These are phyloP conservation scores for Temnothorax rugatulus DNA, from an alignment of 2,888 invertebrate genomes.

Conservation along the genomic window DNA sequence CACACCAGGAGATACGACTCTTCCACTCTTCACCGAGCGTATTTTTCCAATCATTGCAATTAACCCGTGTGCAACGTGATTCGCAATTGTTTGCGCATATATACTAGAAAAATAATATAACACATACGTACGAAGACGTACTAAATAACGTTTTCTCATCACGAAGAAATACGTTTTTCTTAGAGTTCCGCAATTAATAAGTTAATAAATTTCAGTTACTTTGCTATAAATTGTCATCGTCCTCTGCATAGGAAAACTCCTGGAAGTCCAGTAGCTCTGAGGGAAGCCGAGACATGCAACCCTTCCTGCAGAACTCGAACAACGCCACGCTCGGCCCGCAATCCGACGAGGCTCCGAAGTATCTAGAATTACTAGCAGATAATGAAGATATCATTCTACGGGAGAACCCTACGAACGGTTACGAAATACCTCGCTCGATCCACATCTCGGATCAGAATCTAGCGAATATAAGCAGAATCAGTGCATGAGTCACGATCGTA, in stretches of 20 bases:
- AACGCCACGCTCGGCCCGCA: slow-evolving; percentile 74
- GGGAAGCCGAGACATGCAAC: slow-evolving; percentile 86
- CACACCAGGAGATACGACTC: slow-evolving; percentile 23
- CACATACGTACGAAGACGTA: not conserved
- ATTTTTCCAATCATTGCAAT: slow-evolving; percentile 6
- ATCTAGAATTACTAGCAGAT: slow-evolving; percentile 90
- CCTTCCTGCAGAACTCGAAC: slow-evolving; percentile 85
- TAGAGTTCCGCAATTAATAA: not conserved
- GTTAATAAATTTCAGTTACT: not conserved
- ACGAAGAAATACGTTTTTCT: slow-evolving; percentile 3
- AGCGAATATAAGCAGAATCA: slow-evolving; percentile 56
- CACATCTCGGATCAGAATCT: slow-evolving; percentile 73
- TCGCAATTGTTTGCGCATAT: not conserved
- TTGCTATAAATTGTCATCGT: not conserved
- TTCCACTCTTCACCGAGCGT: slow-evolving; percentile 24
- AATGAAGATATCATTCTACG: slow-evolving; percentile 85
- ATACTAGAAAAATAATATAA: not conserved
- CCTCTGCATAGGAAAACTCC: slow-evolving; percentile 85
- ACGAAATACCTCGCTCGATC: slow-evolving; percentile 89
- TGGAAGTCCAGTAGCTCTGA: slow-evolving; percentile 87
- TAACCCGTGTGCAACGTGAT: not conserved
- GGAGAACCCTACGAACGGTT: slow-evolving; percentile 87
- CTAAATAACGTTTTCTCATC: not conserved
- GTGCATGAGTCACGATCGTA: slow-evolving; percentile 46
- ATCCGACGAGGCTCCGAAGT: slow-evolving; percentile 87